Evolutionary conservation across 2,888 invertebrate genomes (phyloP).

Genomic region (Sphaeridia pumilis): DNA sequence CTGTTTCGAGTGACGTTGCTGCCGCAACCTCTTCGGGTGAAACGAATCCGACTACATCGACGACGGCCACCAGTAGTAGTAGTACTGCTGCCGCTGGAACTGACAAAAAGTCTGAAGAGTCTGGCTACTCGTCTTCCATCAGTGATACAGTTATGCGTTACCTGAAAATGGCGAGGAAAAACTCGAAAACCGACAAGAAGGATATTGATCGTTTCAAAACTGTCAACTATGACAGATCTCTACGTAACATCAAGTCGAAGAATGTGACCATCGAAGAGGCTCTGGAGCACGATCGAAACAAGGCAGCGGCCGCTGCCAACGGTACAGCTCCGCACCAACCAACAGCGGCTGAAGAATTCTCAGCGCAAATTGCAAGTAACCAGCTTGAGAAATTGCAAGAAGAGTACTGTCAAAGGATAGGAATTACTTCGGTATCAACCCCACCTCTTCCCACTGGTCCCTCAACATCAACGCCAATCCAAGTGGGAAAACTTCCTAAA

Average conservation of each 20-base stretch:
- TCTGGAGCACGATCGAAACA: slow-evolving; percentile 43
- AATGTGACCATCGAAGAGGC: slow-evolving; percentile 64
- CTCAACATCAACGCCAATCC: background rate
- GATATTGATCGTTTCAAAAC: slow-evolving; percentile 72
- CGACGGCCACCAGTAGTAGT: slow-evolving; percentile 8
- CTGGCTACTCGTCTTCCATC: slow-evolving; percentile 57
- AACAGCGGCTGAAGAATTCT: background rate
- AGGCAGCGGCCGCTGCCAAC: slow-evolving; percentile 5
- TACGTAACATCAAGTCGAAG: slow-evolving; percentile 69
- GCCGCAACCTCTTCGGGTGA: background rate
- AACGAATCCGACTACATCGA: slow-evolving; percentile 6
- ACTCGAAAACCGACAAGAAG: slow-evolving; percentile 62
- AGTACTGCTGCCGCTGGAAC: slow-evolving; percentile 6
- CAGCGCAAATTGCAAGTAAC: background rate
- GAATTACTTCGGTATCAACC: background rate
- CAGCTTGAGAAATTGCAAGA: slow-evolving; percentile 8
- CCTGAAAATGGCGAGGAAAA: slow-evolving; percentile 74
- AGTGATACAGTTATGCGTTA: slow-evolving; percentile 78
- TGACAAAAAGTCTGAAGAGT: slow-evolving; percentile 34
- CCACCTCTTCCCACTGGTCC: background rate
- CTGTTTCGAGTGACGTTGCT: slow-evolving; percentile 43
- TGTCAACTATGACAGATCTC: slow-evolving; percentile 74
- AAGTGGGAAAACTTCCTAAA: background rate
- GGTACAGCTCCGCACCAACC: background rate
- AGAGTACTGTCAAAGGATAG: slow-evolving; percentile 4